Base-by-base conservation (phyloP, 2,113 vertebrate genomes). In the Myodes glareolus region DNA sequence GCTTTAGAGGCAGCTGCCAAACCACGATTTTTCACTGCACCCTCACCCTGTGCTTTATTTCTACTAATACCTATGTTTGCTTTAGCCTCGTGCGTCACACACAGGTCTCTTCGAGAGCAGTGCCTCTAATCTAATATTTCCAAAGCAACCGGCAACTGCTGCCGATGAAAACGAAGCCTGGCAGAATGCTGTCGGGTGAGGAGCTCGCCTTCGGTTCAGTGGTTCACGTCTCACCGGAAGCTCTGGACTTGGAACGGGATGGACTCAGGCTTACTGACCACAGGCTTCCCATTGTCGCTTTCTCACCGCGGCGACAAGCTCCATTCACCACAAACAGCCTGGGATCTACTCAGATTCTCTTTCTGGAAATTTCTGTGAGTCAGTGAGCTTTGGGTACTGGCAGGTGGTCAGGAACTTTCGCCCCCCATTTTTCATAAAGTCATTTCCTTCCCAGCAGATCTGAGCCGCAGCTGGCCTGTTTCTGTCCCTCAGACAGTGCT, bases 391-490 rank as follows among this genome's bases (percentile, higher is more conserved):
- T 58, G 39, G 31, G 63, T 78, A 47, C 36, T 72, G 78, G 36
- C 47, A 75, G 61, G 91, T 0, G 0, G 27, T 89, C 67, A 29
- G 58, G 82, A 91, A 78, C 70, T 80, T 80, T 88, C 72, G 50
- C 70, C 10, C 16, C 36, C 16, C 55, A 21, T 42, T 81, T 88
- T 92, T 55, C 52, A n/a, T 27, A 29, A 76, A 85, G 92, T 91
- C 72, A 50, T 36, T 87, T 95, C 70, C 80, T 95, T 88, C 47
- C 85, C 9, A 1, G 90, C 36, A 88, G 42, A 88, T 92, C 42
- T 93, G 81, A 94, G 94, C 70, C 63, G 39, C 31, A 8, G 16
- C 47, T 76, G 78, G 55, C 68, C 75, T n/a, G 65, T 84, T 95
- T 93, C 75, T 84, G 75, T 88, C 88, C 63, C 25, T 23, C 50